phyloP scores from a whole-genome alignment of 2,797 vertebrate genomes.

The Setipinna tenuifilis region DNA sequence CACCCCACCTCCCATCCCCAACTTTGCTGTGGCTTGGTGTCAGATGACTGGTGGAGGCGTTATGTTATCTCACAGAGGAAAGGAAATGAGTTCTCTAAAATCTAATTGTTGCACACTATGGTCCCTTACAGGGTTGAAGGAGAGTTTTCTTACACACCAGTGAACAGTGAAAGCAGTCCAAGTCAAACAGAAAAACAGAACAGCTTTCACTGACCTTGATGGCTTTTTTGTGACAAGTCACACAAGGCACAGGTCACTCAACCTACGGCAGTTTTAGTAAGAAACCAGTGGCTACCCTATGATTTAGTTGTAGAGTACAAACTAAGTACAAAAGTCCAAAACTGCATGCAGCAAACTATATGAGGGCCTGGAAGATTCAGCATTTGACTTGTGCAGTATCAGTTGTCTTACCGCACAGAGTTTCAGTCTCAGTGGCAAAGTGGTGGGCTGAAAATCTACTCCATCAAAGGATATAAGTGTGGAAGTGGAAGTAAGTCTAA shows the following conservation, averaged over 20 bases:
- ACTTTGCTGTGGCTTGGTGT: neutral
- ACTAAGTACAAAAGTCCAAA: neutral
- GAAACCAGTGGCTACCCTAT: neutral
- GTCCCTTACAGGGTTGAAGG: neutral
- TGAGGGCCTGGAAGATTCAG: neutral
- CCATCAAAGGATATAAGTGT: neutral
- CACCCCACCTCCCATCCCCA: neutral
- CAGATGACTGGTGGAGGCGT: neutral
- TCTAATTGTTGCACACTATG: neutral
- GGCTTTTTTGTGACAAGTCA: neutral
- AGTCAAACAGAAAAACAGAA: neutral
- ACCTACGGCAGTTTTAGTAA: neutral
- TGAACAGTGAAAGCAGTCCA: neutral
- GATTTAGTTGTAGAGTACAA: neutral
- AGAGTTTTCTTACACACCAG: neutral
- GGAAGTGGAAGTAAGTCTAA: no score
- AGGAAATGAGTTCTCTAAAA: slow-evolving; percentile 3
- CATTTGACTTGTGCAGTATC: neutral
- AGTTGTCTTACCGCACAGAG: neutral
- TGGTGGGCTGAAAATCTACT: neutral
- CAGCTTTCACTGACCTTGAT: neutral
- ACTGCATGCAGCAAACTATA: neutral
- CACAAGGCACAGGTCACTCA: neutral
- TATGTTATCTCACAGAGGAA: neutral
- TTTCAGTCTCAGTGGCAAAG: neutral